phyloP scores from a whole-genome alignment of 1,140 invertebrate genomes.

The Notospermus geniculatus region DNA sequence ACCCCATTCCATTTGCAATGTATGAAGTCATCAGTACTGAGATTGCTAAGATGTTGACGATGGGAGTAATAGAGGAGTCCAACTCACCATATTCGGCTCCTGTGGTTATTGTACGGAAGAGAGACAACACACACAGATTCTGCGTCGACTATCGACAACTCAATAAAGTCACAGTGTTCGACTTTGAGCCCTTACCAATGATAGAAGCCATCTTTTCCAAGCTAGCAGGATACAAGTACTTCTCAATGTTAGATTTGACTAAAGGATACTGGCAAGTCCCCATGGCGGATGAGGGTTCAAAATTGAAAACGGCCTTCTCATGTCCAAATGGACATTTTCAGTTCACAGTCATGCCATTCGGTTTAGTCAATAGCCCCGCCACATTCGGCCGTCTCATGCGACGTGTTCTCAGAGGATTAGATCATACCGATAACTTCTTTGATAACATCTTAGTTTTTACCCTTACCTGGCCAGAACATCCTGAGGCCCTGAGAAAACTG shows the following conservation, averaged over 20 bases:
- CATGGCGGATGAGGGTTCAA: not conserved
- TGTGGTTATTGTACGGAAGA: constrained; percentile 57
- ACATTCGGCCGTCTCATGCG: not conserved
- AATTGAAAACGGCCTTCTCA: not conserved
- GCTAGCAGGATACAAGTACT: not conserved
- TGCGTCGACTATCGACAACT: constrained; percentile 57
- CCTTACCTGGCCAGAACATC: not conserved
- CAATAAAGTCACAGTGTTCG: constrained; percentile 26
- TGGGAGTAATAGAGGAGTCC: constrained; percentile 48
- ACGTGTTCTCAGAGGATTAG: not conserved
- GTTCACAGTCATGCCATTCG: not conserved
- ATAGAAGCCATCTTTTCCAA: constrained; percentile 22
- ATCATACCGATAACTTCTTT: not conserved
- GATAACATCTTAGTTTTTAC: not conserved
- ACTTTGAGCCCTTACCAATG: constrained; percentile 23
- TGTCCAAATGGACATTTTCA: not conserved
- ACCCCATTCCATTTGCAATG: constrained; percentile 46
- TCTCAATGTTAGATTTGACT: not conserved
- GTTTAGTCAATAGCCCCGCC: not conserved
- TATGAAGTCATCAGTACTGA: constrained; percentile 41
- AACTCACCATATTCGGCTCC: constrained; percentile 58
- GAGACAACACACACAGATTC: constrained; percentile 53
- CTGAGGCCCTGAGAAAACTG: not conserved
- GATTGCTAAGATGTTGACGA: constrained; percentile 37
- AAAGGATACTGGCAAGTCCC: constrained; percentile 4